phyloP scores from a whole-genome alignment of 2,888 invertebrate species.

The Dasypogon diadema region DNA sequence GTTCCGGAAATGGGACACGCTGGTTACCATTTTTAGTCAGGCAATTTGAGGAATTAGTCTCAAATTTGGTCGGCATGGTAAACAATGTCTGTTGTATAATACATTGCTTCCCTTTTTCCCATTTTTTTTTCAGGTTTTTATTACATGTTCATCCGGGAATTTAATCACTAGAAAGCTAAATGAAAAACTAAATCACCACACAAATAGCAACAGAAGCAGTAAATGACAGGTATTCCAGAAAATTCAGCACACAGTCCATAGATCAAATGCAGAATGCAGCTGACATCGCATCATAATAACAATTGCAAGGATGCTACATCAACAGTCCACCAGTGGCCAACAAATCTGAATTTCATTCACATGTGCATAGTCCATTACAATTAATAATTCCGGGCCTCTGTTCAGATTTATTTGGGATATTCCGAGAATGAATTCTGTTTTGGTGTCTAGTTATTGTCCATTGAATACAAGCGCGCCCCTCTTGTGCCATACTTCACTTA shows the following conservation, averaged over 20 bases:
- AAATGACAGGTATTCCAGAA: background rate
- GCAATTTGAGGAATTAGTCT: too few relatives aligned
- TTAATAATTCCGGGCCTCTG: constrained; percentile 29
- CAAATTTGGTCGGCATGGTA: too few relatives aligned
- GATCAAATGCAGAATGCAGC: background rate
- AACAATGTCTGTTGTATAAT: too few relatives aligned
- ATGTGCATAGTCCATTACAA: constrained; percentile 28
- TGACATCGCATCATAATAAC: background rate
- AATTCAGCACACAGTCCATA: background rate
- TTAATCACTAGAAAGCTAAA: background rate
- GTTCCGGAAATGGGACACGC: too few relatives aligned
- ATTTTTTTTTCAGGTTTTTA: too few relatives aligned
- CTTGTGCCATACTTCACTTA: background rate
- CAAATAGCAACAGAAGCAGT: too few relatives aligned
- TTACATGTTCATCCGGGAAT: too few relatives aligned
- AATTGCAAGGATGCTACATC: background rate
- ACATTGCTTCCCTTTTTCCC: too few relatives aligned
- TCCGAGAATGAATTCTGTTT: background rate
- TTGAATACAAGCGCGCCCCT: background rate
- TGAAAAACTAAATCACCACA: too few relatives aligned
- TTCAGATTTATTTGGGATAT: constrained; percentile 30
- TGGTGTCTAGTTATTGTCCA: background rate
- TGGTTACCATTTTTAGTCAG: too few relatives aligned
- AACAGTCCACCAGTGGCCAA: background rate
- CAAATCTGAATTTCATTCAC: constrained; percentile 2